phyloP scores from a whole-genome alignment of 2,113 vertebrate species.

The Albula glossodonta region DNA sequence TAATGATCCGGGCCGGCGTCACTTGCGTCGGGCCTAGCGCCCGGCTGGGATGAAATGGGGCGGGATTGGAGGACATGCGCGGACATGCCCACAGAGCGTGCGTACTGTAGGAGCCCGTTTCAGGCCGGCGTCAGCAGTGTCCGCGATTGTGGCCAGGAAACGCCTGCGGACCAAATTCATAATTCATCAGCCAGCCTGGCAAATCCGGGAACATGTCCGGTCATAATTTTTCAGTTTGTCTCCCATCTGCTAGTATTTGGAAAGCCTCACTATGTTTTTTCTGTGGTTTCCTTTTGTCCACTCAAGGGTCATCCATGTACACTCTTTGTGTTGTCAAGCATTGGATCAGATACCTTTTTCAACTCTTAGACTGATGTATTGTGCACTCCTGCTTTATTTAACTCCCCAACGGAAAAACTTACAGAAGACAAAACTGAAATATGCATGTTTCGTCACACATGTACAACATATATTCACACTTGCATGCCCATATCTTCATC shows the following conservation, averaged over 20 bases:
- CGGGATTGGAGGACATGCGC: too few species aligned
- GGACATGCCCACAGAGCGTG: too few species aligned
- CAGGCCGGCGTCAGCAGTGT: too few species aligned
- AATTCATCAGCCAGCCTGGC: not conserved
- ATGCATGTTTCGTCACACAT: not conserved
- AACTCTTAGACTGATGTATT: not conserved
- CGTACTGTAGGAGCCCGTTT: too few species aligned
- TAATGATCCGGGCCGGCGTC: not conserved
- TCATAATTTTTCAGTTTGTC: not conserved
- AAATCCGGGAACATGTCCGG: not conserved
- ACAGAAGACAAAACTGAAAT: not conserved
- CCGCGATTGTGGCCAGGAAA: too few species aligned
- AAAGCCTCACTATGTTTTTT: too few species aligned
- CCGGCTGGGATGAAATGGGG: too few species aligned
- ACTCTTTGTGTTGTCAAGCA: not conserved
- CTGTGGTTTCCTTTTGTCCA: too few species aligned
- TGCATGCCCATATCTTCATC: too few species aligned
- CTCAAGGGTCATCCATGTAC: not conserved
- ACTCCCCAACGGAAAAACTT: not conserved
- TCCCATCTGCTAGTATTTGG: not conserved
- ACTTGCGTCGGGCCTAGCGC: too few species aligned
- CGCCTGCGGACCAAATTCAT: not conserved
- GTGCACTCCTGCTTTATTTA: not conserved
- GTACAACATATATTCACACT: too few species aligned
- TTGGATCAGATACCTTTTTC: not conserved